Evolutionary conservation across 1,140 invertebrate genomes (phyloP).

Genomic region (Nylanderia fulva): DNA sequence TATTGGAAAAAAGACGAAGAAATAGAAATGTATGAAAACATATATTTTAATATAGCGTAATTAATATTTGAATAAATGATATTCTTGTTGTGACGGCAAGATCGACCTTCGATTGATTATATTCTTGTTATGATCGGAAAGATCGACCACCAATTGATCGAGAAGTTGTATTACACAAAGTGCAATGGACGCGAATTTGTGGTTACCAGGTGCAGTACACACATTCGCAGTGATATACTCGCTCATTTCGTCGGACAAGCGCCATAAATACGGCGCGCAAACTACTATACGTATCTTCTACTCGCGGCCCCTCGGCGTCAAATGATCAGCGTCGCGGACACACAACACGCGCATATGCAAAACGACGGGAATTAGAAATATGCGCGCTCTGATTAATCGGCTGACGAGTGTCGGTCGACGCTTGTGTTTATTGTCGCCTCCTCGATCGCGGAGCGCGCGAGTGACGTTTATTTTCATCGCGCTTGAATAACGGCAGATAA

Average conservation of each 20-base stretch:
- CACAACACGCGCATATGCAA: neutral
- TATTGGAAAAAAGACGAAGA: no score
- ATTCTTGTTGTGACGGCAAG: neutral
- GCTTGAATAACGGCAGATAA: constrained; percentile 49
- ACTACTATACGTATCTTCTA: neutral
- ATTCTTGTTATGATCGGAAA: neutral
- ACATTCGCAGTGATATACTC: constrained; percentile 41
- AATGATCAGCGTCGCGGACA: neutral
- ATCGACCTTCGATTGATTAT: neutral
- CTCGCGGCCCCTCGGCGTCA: neutral
- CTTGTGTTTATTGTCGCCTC: neutral
- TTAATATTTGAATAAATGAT: neutral
- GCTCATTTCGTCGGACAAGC: constrained; percentile 13
- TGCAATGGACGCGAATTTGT: constrained; percentile 8
- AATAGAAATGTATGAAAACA: neutral
- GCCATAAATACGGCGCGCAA: constrained; percentile 49
- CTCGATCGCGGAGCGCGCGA: constrained; percentile 5
- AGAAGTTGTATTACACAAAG: neutral
- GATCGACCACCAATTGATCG: neutral
- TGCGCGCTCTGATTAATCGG: constrained; percentile 31
- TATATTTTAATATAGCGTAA: neutral
- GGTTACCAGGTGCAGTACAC: neutral
- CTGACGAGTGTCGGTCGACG: neutral
- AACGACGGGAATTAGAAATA: constrained; percentile 36
- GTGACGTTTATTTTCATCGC: constrained; percentile 52